Conservation (phyloP, 2,888 invertebrate genomes). For the Phengaris arion region DNA sequence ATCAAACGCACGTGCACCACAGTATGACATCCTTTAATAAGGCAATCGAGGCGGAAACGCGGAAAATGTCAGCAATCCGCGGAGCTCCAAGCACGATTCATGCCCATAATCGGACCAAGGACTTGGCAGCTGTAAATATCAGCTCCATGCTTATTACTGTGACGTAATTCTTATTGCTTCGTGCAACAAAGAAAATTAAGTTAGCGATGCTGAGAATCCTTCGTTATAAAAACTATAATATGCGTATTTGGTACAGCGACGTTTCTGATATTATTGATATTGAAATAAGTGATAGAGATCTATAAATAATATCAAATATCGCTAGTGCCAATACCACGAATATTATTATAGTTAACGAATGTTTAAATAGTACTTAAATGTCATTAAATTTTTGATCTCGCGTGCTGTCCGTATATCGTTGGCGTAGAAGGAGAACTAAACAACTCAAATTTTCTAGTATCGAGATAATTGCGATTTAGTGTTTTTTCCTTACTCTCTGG, state of each 20-base stretch:
- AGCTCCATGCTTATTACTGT: conserved; percentile 69
- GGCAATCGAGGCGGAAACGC: conserved; percentile 73
- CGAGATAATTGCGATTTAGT: too few species aligned
- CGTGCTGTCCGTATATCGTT: neutral
- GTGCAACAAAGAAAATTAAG: conserved; percentile 71
- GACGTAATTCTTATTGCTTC: conserved; percentile 67
- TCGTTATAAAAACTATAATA: conserved; percentile 43
- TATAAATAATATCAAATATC: too few species aligned
- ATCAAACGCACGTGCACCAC: conserved; percentile 57
- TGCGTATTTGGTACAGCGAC: neutral
- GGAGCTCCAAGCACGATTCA: conserved; percentile 71
- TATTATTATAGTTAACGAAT: neutral
- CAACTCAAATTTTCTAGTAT: too few species aligned
- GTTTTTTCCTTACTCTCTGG: too few species aligned
- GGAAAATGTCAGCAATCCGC: conserved; percentile 76
- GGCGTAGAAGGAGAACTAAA: too few species aligned
- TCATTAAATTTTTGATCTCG: neutral
- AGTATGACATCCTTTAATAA: conserved; percentile 73
- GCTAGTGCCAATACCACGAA: too few species aligned
- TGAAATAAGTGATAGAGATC: too few species aligned
- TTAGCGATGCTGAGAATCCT: conserved; percentile 45
- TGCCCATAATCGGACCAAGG: conserved; percentile 77
- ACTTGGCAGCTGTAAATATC: conserved; percentile 76
- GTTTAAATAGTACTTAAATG: neutral
- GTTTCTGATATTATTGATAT: too few species aligned